Evolutionary conservation across 2,797 vertebrate species (phyloP), one percentile per base, ranked within the genome.

Genomic region (Thamnophis elegans): DNA sequence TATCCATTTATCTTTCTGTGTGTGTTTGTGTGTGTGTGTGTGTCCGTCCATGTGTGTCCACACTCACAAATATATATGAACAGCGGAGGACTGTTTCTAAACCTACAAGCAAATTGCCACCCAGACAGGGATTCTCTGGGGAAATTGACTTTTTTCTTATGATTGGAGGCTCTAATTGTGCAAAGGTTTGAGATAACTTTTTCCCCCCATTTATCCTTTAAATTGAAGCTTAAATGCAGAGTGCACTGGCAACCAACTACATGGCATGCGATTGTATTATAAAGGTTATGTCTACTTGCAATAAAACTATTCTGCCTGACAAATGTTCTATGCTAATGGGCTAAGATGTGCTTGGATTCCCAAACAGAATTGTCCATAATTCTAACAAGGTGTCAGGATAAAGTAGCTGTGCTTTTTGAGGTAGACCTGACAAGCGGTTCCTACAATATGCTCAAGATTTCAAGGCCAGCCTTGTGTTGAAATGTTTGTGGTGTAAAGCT

Each of bases 241-340:
- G 32, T 55, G 16, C 28, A 85, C 7, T 59, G 87, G 56, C 20
- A 89, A 89, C 4, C 22, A 90, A 62, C 93, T 94, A 59, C 91
- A 89, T 78, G 56, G 68, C 56, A 42, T 59, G 59, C 53, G 59
- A 91, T 89, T 94, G 93, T 87, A 92, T 94, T 91, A 94, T 89
- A 82, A 73, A 91, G 91, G n/a, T 54, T 85, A 91, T 26, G 11
- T 20, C 42, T 68, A 93, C 89, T 87, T 92, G 58, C 85, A 55
- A 7, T 55, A 59, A 89, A 92, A 4, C 4, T 91, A 26, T 93
- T 95, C 55, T 92, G 54, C 87, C 62, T 94, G 92, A 92, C 91
- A 94, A 89, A 92, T 36, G 36, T 90, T 60, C 60, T 65, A 87
- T 94, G 93, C 87, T 91, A 94, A 92, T 92, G 47, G 91, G 89